Base-by-base conservation (phyloP, 2,888 invertebrate genomes). In the Leptopilina drosophilae region DNA sequence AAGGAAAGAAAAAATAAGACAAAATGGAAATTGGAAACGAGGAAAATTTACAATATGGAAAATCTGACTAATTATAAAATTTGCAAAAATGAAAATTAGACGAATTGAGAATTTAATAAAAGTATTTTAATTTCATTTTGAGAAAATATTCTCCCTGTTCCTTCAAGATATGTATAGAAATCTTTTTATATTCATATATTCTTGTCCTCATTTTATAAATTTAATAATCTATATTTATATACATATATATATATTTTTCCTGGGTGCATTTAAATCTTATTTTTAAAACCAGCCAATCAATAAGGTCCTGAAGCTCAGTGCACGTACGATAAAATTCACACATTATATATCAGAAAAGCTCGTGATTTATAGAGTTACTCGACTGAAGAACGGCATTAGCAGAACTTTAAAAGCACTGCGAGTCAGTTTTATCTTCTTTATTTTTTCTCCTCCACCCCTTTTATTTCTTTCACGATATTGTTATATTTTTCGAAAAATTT, bases 291-390 rank as follows among this genome's bases (percentile, higher is more conserved):
- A 59, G n/a, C n/a, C n/a, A 59, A 59, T 59, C 59, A 59, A 59
- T 59, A 59, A n/a, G 59, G 59, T 59, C 59, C 59, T 59, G 59
- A 8, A 59, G 59, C 59, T 59, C 59, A 59, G n/a, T 59, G 7
- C 15, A 59, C 59, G 59, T 59, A 59, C 59, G n/a, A 59, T 59
- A 59, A 59, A 59, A 59, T 59, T 59, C 59, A 59, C 59, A 59
- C 59, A 59, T 59, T 59, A 59, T 59, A 59, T 59, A 59, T 59
- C n/a, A 59, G 59, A n/a, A 59, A 59, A 59, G 59, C 59, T 59
- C 59, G 59, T 59, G 59, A 59, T 59, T 59, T 59, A 59, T 59
- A 59, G 59, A 59, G 59, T 59, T 59, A 59, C 59, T 59, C 59
- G 15, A 59, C 59, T 59, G n/a, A 59, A 59, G 59, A 59, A 59